These are phyloP conservation scores for Prolemur simus DNA, from an alignment of 2,113 vertebrate species.

Conservation along the genomic window DNA sequence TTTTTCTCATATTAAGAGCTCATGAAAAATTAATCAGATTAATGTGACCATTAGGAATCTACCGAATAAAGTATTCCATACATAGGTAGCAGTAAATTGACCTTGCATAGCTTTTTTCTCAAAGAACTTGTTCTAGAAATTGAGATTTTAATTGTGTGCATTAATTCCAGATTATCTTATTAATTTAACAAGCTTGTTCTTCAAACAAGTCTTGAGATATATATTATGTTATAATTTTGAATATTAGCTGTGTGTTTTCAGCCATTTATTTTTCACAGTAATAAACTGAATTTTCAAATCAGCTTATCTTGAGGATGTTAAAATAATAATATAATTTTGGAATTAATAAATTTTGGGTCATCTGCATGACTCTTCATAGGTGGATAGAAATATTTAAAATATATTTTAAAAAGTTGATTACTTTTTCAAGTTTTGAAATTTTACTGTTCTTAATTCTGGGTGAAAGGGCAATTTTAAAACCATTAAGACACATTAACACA, in stretches of 20 bases:
- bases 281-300: conserved; percentile 41
- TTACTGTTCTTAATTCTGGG: neutral
- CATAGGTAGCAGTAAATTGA: neutral
- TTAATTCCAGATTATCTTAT: conserved; percentile 39
- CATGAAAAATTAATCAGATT: conserved; percentile 43
- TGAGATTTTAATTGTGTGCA: conserved; percentile 38
- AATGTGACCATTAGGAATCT: conserved; percentile 43
- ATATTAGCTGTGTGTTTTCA: conserved; percentile 19
- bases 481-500: neutral
- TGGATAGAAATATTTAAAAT: conserved; percentile 29
- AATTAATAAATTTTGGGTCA: neutral
- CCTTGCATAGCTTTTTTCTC: neutral
- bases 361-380: neutral
- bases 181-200: conserved; percentile 33
- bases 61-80: conserved; percentile 14
- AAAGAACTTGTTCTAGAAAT: conserved; percentile 13
- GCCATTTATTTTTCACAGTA: neutral
- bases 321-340: conserved; percentile 30
- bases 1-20: neutral
- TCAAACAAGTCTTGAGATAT: neutral
- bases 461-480: neutral
- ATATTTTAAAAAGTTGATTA: neutral
- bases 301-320: neutral
- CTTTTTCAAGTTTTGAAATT: conserved; percentile 12
- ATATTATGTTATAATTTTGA: conserved; percentile 29